Percentiles rank a stretch among this genome's conserved stretches.
Evolutionary conservation across 2,888 invertebrate species (phyloP).

Genomic region (Cremastobaeus sp.): DNA sequence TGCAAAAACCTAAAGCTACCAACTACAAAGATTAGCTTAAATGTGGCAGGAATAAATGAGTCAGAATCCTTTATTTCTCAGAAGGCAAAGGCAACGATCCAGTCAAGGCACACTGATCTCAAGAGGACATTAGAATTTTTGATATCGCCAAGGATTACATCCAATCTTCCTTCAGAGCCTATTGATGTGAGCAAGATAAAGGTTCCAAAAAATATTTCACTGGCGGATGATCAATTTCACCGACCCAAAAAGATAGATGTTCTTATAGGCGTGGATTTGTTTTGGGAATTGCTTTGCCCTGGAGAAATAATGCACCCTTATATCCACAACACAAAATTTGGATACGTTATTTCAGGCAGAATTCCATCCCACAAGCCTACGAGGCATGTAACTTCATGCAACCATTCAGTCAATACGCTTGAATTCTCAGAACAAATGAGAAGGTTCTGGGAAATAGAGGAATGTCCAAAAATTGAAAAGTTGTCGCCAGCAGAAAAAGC

Average conservation of each 20-base stretch:
- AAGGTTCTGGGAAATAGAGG: slow-evolving; percentile 35
- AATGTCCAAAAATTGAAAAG: not conserved
- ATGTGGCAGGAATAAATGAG: not conserved
- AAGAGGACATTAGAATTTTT: not conserved
- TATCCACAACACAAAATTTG: slow-evolving; percentile 23
- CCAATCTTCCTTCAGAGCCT: slow-evolving; percentile 20
- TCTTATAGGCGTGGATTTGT: slow-evolving; percentile 13
- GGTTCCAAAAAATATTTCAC: slow-evolving; percentile 8
- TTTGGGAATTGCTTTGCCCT: slow-evolving; percentile 9
- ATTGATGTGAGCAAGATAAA: slow-evolving; percentile 11
- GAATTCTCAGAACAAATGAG: not conserved
- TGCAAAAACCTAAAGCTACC: slow-evolving; percentile 1
- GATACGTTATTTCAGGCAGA: slow-evolving; percentile 53
- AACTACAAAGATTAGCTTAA: not conserved
- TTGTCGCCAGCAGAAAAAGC: too few species aligned
- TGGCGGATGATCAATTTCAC: slow-evolving; percentile 14
- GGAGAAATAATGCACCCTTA: slow-evolving; percentile 18
- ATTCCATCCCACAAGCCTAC: slow-evolving; percentile 4
- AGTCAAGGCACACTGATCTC: not conserved
- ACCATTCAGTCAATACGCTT: not conserved
- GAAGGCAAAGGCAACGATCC: not conserved
- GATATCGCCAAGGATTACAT: slow-evolving; percentile 7
- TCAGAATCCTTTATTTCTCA: not conserved
- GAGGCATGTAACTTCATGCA: not conserved
- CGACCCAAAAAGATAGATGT: slow-evolving; percentile 1